A percentile compares a stretch with the other conserved stretches of the same genome.
phyloP scores from a whole-genome alignment of 2,888 invertebrate genomes.

The Dryocosmus kuriphilus region DNA sequence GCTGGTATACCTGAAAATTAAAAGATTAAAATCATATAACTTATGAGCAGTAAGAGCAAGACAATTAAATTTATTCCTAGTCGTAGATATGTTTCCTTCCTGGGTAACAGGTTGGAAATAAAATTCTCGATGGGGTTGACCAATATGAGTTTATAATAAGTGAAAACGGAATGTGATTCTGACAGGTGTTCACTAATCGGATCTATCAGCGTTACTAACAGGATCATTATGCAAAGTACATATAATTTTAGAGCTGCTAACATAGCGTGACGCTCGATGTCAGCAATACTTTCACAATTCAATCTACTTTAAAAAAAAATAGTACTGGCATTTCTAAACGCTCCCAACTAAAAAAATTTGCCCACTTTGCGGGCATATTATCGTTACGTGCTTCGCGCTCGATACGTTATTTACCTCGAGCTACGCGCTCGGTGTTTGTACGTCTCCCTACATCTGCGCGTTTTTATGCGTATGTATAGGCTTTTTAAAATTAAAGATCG shows the following conservation, averaged over 20 bases:
- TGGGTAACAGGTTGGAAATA: background rate
- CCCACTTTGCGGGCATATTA: too few relatives aligned
- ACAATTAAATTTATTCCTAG: too few relatives aligned
- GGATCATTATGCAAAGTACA: background rate
- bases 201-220: background rate
- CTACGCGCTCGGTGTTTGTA: too few relatives aligned
- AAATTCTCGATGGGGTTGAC: background rate
- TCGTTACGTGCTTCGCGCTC: too few relatives aligned
- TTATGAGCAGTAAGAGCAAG: too few relatives aligned
- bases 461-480: too few relatives aligned
- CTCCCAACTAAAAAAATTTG: too few relatives aligned
- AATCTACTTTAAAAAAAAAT: background rate
- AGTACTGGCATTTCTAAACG: too few relatives aligned
- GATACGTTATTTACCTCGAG: too few relatives aligned
- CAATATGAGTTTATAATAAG: background rate
- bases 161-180: background rate
- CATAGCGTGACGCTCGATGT: background rate
- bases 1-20: conserved; percentile 85
- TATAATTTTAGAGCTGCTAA: conserved; percentile 9
- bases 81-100: too few relatives aligned
- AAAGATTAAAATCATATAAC: conserved; percentile 45
- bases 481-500: too few relatives aligned
- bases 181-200: background rate
- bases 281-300: background rate
- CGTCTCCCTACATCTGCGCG: too few relatives aligned